Conservation (phyloP, 2,797 vertebrate species). For the Neosilurus mollespiculum region DNA sequence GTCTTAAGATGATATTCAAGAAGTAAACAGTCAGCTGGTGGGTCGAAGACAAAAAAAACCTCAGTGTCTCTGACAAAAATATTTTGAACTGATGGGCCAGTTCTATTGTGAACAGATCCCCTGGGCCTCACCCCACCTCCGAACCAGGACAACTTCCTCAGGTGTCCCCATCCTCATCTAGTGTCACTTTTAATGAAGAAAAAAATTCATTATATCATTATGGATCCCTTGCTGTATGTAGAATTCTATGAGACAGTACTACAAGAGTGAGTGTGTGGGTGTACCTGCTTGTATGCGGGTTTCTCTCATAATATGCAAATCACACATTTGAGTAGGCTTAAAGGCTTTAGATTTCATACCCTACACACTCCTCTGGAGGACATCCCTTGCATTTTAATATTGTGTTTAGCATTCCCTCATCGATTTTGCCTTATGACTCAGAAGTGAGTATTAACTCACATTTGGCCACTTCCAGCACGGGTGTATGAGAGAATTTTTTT, state of each 20-base stretch:
- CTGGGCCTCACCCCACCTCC: slow-evolving; percentile 9
- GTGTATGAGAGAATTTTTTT: background rate
- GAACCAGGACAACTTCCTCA: slow-evolving; percentile 6
- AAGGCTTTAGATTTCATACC: slow-evolving; percentile 12
- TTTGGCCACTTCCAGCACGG: background rate
- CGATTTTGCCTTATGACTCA: slow-evolving; percentile 14
- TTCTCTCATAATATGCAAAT: slow-evolving; percentile 26
- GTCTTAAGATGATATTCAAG: background rate
- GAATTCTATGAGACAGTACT: background rate
- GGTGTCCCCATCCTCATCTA: background rate
- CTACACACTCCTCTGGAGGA: slow-evolving; percentile 13
- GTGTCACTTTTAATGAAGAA: background rate
- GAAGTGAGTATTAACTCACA: slow-evolving; percentile 6
- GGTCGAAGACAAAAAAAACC: background rate
- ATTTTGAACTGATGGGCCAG: background rate
- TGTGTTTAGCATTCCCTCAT: background rate
- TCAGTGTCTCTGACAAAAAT: background rate
- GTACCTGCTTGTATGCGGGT: background rate
- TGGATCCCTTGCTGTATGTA: background rate
- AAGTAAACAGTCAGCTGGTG: background rate
- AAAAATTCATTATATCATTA: background rate
- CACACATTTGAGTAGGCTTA: slow-evolving; percentile 18
- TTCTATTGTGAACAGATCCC: slow-evolving; percentile 1
- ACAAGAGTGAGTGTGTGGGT: slow-evolving; percentile 8
- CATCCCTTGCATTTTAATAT: slow-evolving; percentile 15